phyloP scores from a whole-genome alignment of 1,140 invertebrate species.

The Orius insidiosus region DNA sequence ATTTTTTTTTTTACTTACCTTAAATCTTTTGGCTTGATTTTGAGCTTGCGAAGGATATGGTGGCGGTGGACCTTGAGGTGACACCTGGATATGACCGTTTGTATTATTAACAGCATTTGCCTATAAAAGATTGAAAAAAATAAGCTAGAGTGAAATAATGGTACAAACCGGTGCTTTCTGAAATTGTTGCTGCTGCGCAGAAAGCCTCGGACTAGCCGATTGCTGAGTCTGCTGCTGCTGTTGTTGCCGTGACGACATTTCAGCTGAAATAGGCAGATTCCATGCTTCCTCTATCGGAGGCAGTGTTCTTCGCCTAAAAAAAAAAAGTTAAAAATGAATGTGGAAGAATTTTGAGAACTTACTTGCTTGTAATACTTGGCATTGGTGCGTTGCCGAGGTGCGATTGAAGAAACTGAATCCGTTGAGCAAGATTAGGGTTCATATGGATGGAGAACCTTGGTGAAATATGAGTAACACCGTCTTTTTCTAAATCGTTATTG shows the following conservation, averaged over 20 bases:
- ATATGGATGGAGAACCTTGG: constrained; percentile 11
- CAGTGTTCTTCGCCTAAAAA: constrained; percentile 57
- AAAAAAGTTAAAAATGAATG: constrained; percentile 8
- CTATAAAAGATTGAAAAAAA: not conserved
- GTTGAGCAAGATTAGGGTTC: constrained; percentile 53
- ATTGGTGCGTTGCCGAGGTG: constrained; percentile 79
- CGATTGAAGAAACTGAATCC: constrained; percentile 78
- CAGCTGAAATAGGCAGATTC: constrained; percentile 93
- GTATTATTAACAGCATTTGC: not conserved
- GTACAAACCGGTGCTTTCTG: not conserved
- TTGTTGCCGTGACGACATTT: constrained; percentile 88
- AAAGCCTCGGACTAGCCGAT: not conserved
- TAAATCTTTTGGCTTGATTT: constrained; percentile 31
- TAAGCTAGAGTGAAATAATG: not conserved
- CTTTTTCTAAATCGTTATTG: constrained; percentile 16
- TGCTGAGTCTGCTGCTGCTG: constrained; percentile 33
- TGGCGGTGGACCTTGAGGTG: constrained; percentile 30
- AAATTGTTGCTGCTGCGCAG: not conserved
- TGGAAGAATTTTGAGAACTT: constrained; percentile 29
- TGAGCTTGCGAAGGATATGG: constrained; percentile 29
- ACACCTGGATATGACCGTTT: constrained; percentile 15
- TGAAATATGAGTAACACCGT: constrained; percentile 3
- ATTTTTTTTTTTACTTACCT: constrained; percentile 24
- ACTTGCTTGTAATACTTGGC: constrained; percentile 77
- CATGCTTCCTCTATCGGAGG: constrained; percentile 97